Evolutionary conservation across 2,888 invertebrate species (phyloP).

Genomic region (Lymantria monacha): DNA sequence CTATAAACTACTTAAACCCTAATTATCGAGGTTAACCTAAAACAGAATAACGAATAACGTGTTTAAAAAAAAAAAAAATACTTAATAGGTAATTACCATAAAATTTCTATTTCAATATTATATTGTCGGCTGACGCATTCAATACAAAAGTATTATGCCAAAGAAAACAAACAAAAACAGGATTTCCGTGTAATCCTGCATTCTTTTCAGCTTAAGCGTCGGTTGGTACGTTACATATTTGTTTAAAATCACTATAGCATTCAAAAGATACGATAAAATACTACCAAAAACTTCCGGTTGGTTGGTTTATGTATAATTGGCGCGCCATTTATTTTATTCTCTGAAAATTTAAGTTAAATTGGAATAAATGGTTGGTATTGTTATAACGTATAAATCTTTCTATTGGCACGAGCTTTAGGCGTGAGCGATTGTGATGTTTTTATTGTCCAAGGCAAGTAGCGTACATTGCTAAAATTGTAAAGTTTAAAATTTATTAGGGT

Average conservation of each 20-base stretch:
- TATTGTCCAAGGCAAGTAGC: constrained; percentile 50
- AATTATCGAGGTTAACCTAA: too few relatives aligned
- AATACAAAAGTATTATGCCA: constrained; percentile 64
- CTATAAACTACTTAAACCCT: too few relatives aligned
- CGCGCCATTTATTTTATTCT: constrained; percentile 73
- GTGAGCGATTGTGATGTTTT: constrained; percentile 60
- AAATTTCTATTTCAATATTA: constrained; percentile 22
- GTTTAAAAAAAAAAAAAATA: neutral
- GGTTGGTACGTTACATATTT: constrained; percentile 67
- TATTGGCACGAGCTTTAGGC: constrained; percentile 69
- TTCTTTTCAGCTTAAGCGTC: constrained; percentile 66
- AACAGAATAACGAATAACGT: neutral
- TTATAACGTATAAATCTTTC: constrained; percentile 69
- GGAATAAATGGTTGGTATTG: constrained; percentile 68
- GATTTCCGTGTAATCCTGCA: constrained; percentile 75
- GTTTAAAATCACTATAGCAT: constrained; percentile 65
- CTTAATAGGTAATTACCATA: constrained; percentile 25
- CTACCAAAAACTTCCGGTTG: constrained; percentile 74
- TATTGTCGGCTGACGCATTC: constrained; percentile 23
- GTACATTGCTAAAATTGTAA: constrained; percentile 31
- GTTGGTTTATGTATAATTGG: constrained; percentile 69
- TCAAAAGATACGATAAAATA: constrained; percentile 68
- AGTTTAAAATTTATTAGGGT: constrained; percentile 43
- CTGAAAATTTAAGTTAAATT: constrained; percentile 58
- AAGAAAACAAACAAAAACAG: constrained; percentile 82